phyloP scores from a whole-genome alignment of 2,797 vertebrate genomes.

The Acrocephalus scirpaceus region DNA sequence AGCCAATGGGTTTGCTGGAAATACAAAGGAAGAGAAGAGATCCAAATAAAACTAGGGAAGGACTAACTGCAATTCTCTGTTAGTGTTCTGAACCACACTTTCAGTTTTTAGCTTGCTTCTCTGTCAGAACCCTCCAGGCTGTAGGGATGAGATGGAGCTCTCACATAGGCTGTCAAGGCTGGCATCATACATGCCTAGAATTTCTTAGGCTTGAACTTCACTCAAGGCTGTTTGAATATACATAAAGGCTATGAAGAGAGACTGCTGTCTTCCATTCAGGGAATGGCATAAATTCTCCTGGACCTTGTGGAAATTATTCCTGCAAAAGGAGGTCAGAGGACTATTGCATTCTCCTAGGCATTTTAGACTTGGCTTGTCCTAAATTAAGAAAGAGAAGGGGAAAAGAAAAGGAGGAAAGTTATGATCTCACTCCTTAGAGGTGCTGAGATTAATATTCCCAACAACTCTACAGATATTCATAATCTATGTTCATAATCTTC shows the following conservation, averaged over 20 bases:
- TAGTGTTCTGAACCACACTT: background rate
- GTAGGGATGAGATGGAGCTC: background rate
- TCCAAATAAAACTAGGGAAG: background rate
- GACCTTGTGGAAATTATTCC: background rate
- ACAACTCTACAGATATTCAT: background rate
- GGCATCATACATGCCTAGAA: background rate
- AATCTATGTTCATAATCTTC: background rate
- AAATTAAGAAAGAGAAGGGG: background rate
- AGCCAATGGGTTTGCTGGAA: background rate
- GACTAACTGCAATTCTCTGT: background rate
- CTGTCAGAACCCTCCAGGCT: background rate
- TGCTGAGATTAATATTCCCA: background rate
- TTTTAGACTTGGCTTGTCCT: background rate
- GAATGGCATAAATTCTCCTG: background rate
- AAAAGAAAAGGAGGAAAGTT: background rate
- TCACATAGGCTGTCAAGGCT: background rate
- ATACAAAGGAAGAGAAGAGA: background rate
- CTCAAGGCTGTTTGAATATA: background rate
- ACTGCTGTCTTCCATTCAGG: background rate
- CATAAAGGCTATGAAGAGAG: background rate
- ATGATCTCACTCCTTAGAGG: background rate
- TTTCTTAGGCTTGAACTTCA: background rate
- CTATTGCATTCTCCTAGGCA: background rate
- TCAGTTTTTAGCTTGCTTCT: background rate
- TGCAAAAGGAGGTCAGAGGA: background rate